Conservation (phyloP, 1,140 invertebrate species). For the Nilaparvata lugens region DNA sequence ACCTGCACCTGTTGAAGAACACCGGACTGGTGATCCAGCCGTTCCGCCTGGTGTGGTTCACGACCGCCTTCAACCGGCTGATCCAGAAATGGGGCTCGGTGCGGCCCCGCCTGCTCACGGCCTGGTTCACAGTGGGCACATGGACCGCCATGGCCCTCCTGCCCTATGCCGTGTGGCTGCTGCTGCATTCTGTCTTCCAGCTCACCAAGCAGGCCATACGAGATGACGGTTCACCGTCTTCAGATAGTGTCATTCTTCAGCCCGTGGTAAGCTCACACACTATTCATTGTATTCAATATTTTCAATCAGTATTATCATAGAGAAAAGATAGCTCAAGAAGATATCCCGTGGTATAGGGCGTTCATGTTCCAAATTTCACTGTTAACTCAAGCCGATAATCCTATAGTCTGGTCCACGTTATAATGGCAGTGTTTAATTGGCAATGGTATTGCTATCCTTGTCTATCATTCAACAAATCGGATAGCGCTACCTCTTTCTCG, state of each 20-base stretch:
- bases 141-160: conserved; percentile 26
- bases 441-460: no score
- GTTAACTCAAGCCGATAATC: no score
- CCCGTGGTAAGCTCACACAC: conserved; percentile 32
- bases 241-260: conserved; percentile 28
- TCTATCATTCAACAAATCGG: no score
- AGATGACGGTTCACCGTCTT: conserved; percentile 11
- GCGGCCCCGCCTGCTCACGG: conserved; percentile 48
- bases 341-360: no score
- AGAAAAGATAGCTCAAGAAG: no score
- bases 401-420: no score
- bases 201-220: conserved; percentile 15
- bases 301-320: no score
- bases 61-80: conserved; percentile 60
- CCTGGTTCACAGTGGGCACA: conserved; percentile 44
- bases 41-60: conserved; percentile 64
- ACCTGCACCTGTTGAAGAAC: conserved; percentile 61
- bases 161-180: conserved; percentile 24
- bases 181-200: conserved; percentile 20
- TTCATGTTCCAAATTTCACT: no score
- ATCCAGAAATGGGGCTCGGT: conserved; percentile 62
- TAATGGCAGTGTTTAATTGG: no score
- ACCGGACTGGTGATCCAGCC: conserved; percentile 61
- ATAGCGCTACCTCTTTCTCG: no score
- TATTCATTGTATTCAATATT: no score